Evolutionary conservation across 2,797 vertebrate genomes (phyloP), one percentile per base, ranked within the genome.

Genomic region (Oreochromis mossambicus): DNA sequence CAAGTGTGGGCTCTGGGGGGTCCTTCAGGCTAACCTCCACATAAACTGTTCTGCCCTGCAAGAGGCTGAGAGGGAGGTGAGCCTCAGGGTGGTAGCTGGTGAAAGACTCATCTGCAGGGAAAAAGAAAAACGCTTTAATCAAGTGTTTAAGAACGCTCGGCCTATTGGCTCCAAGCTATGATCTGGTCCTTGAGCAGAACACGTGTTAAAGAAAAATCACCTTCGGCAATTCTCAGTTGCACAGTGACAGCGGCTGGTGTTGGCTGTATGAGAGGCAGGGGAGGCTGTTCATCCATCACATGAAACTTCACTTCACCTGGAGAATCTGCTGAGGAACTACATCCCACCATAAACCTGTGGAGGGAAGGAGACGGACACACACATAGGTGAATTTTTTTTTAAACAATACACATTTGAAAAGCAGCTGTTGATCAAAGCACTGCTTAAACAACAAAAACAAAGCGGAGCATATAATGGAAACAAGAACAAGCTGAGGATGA

Each of bases 21-120:
- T 84, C 82, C 89, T 87, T 77, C 56, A 94, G 88, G 19, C 76
- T 89, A 83, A 94, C 77, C 78, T 95, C 94, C 77, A 95, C 8
- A 32, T 90, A 88, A 29, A 95, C 82, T 0, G 70, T 86, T 29
- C 76, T n/a, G 14, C 82, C 90, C 55, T 52, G 83, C 24, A 93
- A 3, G 7, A 68, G 55, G 73, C 88, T 83, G 26, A 94, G 84
- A 41, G 94, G 92, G 51, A 91, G 89, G 68, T 86, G 93, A 79
- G 91, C 66, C 36, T 90, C 88, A 3, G 91, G 91, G 82, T 92
- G 75, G 86, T 83, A 95, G 78, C 77, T 89, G 82, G 43, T 76
- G 78, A 92, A 95, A 8, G 91, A 91, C 29, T 88, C 88, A 7
- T 95, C 95, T 95, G 50, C 0, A 3, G 48, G 5, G 68, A 73